Evolutionary conservation across 2,888 invertebrate genomes (phyloP).

Genomic region (Chymomyza fuscimana): DNA sequence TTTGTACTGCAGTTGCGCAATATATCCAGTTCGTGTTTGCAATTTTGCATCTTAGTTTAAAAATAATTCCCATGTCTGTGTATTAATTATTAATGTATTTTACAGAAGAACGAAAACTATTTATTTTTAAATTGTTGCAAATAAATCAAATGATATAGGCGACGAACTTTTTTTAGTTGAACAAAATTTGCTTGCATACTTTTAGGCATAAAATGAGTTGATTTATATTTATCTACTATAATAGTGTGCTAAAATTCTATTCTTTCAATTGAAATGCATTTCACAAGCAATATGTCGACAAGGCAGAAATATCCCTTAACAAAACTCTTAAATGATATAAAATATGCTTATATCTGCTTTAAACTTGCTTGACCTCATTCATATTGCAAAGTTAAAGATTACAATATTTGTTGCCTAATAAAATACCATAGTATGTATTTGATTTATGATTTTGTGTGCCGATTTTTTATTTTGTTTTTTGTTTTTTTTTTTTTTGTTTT

Average conservation of each 20-base stretch:
- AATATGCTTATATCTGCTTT: constrained; percentile 16
- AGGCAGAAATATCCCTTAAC: too few species aligned
- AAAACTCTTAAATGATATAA: too few species aligned
- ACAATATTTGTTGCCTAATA: constrained; percentile 18
- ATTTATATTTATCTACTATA: too few species aligned
- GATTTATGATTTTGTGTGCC: constrained; percentile 24
- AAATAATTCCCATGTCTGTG: background rate
- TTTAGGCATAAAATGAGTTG: constrained; percentile 25
- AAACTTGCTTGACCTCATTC: constrained; percentile 19
- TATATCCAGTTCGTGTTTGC: background rate
- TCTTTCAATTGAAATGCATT: too few species aligned
- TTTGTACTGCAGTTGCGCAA: background rate
- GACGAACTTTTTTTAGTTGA: constrained; percentile 20
- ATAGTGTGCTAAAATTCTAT: too few species aligned
- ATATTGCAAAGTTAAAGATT: constrained; percentile 22
- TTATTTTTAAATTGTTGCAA: background rate
- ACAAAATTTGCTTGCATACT: constrained; percentile 33
- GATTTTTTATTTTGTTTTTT: background rate
- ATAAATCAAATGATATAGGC: constrained; percentile 35
- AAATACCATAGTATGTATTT: background rate
- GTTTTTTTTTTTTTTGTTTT: background rate
- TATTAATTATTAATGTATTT: background rate
- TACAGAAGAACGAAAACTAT: background rate
- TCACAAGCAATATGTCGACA: too few species aligned
- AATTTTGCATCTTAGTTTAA: background rate